These are phyloP conservation scores for Meiosimyza decipiens DNA, from an alignment of 2,888 invertebrate species.

Conservation along the genomic window DNA sequence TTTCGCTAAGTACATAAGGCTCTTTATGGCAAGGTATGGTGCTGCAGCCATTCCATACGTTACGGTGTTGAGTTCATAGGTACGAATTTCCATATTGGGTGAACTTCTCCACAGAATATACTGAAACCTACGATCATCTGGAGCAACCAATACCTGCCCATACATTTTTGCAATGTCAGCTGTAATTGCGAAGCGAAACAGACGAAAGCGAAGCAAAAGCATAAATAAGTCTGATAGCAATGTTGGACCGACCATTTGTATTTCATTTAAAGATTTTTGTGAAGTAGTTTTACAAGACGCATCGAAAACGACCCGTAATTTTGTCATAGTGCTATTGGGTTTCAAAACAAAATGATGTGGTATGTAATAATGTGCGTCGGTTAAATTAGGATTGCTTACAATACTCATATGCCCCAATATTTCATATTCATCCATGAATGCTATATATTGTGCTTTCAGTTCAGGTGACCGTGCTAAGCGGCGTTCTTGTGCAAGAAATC, in stretches of 20 bases:
- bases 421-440: background rate
- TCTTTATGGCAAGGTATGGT: slow-evolving; percentile 8
- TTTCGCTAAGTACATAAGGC: background rate
- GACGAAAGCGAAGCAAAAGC: background rate
- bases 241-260: slow-evolving; percentile 36
- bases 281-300: slow-evolving; percentile 8
- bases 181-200: slow-evolving; percentile 27
- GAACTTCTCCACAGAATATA: background rate
- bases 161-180: background rate
- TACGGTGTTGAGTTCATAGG: background rate
- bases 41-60: slow-evolving; percentile 21
- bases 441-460: background rate
- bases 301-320: slow-evolving; percentile 21
- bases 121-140: background rate
- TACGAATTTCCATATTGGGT: background rate
- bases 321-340: background rate
- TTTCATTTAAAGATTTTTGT: slow-evolving; percentile 29
- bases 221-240: slow-evolving; percentile 32
- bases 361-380: background rate
- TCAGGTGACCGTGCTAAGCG: background rate
- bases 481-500: slow-evolving; percentile 3
- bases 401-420: background rate
- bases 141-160: background rate
- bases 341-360: slow-evolving; percentile 12
- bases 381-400: background rate